phyloP scores from a whole-genome alignment of 2,797 vertebrate genomes.

The Yasuhikotakia modesta region DNA sequence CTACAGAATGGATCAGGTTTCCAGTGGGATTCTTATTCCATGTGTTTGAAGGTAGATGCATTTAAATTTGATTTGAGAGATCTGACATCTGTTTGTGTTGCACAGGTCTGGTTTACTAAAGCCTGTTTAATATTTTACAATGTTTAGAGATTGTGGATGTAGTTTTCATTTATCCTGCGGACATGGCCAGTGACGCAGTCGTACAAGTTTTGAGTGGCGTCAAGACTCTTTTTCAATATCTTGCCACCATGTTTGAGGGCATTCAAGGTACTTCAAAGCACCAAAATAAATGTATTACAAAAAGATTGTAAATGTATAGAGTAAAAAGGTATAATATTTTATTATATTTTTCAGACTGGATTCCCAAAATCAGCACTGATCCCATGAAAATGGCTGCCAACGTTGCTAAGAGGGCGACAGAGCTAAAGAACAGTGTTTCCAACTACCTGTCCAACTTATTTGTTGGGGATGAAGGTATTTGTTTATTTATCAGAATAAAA shows the following conservation, averaged over 20 bases:
- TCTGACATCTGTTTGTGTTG: too few relatives aligned
- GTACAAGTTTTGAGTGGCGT: constrained; percentile 22
- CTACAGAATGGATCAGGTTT: constrained; percentile 39
- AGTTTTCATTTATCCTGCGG: constrained; percentile 37
- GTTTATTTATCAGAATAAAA: neutral
- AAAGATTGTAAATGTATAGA: neutral
- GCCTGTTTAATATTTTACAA: neutral
- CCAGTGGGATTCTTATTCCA: constrained; percentile 46
- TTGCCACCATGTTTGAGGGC: constrained; percentile 17
- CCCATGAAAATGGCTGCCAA: constrained; percentile 64
- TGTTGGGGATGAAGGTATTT: constrained; percentile 67
- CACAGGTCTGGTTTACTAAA: neutral
- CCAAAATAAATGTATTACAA: neutral
- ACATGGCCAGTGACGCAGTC: constrained; percentile 29
- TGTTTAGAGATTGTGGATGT: constrained; percentile 39
- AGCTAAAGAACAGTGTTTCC: constrained; percentile 64
- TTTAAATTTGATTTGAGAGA: too few relatives aligned
- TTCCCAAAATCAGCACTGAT: constrained; percentile 67
- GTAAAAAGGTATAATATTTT: neutral
- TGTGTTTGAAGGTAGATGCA: constrained; percentile 55
- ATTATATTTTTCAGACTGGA: constrained; percentile 38
- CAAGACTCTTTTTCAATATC: constrained; percentile 9
- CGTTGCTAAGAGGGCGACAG: constrained; percentile 65
- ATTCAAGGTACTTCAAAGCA: constrained; percentile 36
- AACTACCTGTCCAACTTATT: constrained; percentile 65